Base-by-base conservation (phyloP, 2,797 vertebrate species). In the Peromyscus attwateri region DNA sequence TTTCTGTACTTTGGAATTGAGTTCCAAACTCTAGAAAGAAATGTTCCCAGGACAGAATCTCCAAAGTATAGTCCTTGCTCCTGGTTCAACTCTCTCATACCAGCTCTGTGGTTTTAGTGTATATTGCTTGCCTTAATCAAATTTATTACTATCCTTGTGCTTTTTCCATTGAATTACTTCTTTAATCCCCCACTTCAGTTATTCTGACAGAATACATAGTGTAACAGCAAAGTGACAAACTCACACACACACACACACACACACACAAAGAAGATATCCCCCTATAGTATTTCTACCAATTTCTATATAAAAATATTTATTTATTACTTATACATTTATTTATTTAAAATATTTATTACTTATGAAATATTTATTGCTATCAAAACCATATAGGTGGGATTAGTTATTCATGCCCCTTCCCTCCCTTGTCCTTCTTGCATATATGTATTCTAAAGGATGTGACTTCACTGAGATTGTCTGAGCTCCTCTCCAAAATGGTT, bases 401-500 rank as follows among this genome's bases (percentile, higher is more conserved):
- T 87, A 88, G n/a, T 37, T 29, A 31, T 13, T 81, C 57, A 29
- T 90, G 27, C 23, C 2, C 10, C 16, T 0, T 43, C 21, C 71
- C 29, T 6, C 2, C n/a, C 49, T 77, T 31, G 11, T 68, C 52
- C 40, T 90, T 71, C 62, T 73, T 81, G 40, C 25, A 55, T 49
- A 71, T 79, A 52, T 31, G 64, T 31, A n/a, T n/a, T 66, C 46
- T 80, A 75, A 80, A 64, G 55, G 52, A 87, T 57, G 14, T 85
- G 79, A 66, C 68, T 97, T 96, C 84, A 80, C n/a, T 71, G 93
- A 57, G 57, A 17, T 3, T 76, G 23, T 66, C 46, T 84, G 62
- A 89, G 75, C 62, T 71, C 25, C 64, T 84, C 55, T 76, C 71
- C 34, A 83, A 92, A 96, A 89, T 75, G 49, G 71, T 66, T 84